Evolutionary conservation across 2,797 vertebrate species (phyloP), one percentile per base, ranked within the genome.

Genomic region (Acomys russatus): DNA sequence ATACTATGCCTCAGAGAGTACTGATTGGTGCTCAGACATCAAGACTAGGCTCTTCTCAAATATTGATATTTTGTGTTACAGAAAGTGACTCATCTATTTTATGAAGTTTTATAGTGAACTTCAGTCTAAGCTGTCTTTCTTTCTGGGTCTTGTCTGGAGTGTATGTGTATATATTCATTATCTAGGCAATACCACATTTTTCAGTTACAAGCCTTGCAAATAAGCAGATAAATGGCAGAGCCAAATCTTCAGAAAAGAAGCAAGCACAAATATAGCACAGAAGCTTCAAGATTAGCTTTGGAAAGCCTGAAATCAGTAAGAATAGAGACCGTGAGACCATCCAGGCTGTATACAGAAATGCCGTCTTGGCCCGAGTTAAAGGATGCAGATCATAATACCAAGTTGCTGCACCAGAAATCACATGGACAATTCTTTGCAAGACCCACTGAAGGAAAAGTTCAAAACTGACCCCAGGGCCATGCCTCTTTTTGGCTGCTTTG

Each of bases 51-150:
- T 97, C 71, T 90, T 76, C 35, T 82, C 70, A 77, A 89, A 61
- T 80, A 17, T 35, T 61, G 63, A 30, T 94, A 49, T 91, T 95
- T 85, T 80, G 5, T 92, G 68, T 71, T 89, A 89, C 3, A 89
- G 80, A 92, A 96, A 73, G 77, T 95, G 83, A 87, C 83, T 97
- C 87, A 82, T 88, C 61, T 35, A 91, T 93, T 86, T 95, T 35
- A 7, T 89, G 83, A 83, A 94, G 56, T 84, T 93, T 89, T 93
- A 88, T 44, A 44, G 44, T 44, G 35, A 96, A 96, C 78, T 96
- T 94, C 35, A 89, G 63, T 64, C 68, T 83, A 38, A 80, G 35
- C 84, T 71, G 59, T 77, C 91, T 66, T 97, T 78, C 78, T 82
- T 4, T 95, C 94, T 94, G 63, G 51, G 51, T 97, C 79, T 96